Evolutionary conservation across 1,140 invertebrate species (phyloP).

Genomic region (Lepidurus arcticus): DNA sequence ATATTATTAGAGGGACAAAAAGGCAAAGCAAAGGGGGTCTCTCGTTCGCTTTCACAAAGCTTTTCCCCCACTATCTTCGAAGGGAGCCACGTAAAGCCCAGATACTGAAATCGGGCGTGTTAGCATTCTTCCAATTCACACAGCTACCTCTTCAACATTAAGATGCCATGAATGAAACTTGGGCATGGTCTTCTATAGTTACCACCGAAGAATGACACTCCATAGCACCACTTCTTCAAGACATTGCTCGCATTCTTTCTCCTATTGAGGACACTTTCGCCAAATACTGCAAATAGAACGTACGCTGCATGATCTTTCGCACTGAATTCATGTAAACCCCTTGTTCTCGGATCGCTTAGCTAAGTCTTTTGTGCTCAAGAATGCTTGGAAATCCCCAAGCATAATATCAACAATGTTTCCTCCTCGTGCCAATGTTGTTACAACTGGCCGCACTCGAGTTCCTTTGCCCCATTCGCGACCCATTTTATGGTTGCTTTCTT

Average conservation of each 20-base stretch:
- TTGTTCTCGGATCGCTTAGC: background rate
- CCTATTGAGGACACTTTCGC: background rate
- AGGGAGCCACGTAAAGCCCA: background rate
- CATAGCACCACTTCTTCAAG: background rate
- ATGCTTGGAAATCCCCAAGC: background rate
- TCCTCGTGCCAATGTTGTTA: conserved; percentile 7
- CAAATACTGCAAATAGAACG: background rate
- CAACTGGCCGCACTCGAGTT: background rate
- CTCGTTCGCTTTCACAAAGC: conserved; percentile 1
- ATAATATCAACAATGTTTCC: conserved; percentile 12
- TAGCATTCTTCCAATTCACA: conserved; percentile 15
- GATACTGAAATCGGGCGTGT: conserved; percentile 15
- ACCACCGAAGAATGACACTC: background rate
- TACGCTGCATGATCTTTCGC: background rate
- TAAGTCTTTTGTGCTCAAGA: conserved; percentile 5
- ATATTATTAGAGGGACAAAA: conserved; percentile 19
- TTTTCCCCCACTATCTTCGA: background rate
- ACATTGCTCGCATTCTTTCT: conserved; percentile 2
- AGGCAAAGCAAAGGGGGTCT: conserved; percentile 14
- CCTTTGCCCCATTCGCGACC: background rate
- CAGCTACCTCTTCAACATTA: background rate
- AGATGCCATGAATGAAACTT: background rate
- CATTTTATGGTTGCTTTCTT: background rate
- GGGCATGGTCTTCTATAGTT: background rate
- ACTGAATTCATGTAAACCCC: background rate